Evolutionary conservation across 2,888 invertebrate genomes (phyloP).

Genomic region (Folsomia manolachei): DNA sequence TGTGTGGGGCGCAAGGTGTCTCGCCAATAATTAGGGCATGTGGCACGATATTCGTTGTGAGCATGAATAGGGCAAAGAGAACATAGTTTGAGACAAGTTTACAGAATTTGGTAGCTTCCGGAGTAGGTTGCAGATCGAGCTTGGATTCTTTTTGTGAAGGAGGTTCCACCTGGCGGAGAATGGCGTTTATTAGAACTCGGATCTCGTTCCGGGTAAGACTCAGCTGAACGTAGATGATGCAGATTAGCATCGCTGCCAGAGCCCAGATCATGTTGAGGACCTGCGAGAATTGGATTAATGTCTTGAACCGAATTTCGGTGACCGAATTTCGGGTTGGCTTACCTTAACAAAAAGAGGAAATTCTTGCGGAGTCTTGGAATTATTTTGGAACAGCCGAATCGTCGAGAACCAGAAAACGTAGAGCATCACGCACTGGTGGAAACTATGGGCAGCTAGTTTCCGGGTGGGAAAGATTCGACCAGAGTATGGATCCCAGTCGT

Average conservation of each 20-base stretch:
- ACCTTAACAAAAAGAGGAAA: neutral
- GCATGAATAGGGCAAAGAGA: neutral
- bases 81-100: neutral
- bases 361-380: neutral
- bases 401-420: neutral
- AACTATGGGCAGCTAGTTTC: neutral
- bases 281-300: too few species aligned
- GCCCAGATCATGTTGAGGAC: neutral
- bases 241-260: neutral
- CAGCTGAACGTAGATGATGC: neutral
- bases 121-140: neutral
- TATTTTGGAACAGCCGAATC: neutral
- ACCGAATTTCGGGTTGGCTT: too few species aligned
- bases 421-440: neutral
- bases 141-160: neutral
- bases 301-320: too few species aligned
- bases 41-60: neutral
- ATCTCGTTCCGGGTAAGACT: neutral
- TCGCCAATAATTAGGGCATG: neutral
- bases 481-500: neutral
- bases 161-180: neutral
- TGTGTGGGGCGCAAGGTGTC: neutral
- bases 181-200: neutral
- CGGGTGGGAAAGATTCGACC: neutral
- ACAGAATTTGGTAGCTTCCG: too few species aligned